Base-by-base conservation (phyloP, 2,113 vertebrate species). In the Phylloscopus whistleri region DNA sequence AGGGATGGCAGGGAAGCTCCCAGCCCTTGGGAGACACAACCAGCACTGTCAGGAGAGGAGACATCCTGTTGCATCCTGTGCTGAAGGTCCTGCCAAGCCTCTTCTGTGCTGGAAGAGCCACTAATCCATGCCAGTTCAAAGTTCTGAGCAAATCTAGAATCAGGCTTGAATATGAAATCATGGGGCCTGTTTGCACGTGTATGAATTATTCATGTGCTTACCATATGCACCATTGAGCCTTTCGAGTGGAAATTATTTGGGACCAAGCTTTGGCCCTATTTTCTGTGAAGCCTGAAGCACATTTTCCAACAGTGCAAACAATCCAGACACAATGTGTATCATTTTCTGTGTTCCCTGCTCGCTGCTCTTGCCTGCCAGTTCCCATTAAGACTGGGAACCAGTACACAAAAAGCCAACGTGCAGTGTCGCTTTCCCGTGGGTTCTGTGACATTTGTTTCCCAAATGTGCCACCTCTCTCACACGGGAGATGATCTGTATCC, bases 161-260 rank as follows among this genome's bases (percentile, higher is more conserved):
- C 76, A 46, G 85, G n/a, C 44, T 28, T 13, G 62, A 35, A 56
- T 59, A 15, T 60, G 86, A 67, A 87, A 69, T 48, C 12, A 26
- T 49, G 66, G 77, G 64, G 39, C 20, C 72, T 33, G 48, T 56
- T 27, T 46, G 88, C 62, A 49, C 0, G 20, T 0, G 6, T 13
- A 12, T 67, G 91, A 90, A 94, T 94, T 70, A 95, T 91, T 92
- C 89, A 92, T 86, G 44, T 75, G 52, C 82, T 84, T 64, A 59
- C 73, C 80, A 63, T 4, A 66, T 6, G 48, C 17, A 0, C 53
- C 86, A 90, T 1, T 1, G 2, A 84, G 89, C 67, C 75, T 92
- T 80, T 21, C 41, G 87, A 93, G 84, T 68, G 89, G 52, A 64
- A 91, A 86, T 94, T 87, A 90, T 72, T 35, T 37, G 89, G 80